A percentile compares a stretch with the other conserved stretches of the same genome.
Conservation (phyloP, 2,113 vertebrate species). For the Stercorarius parasiticus region DNA sequence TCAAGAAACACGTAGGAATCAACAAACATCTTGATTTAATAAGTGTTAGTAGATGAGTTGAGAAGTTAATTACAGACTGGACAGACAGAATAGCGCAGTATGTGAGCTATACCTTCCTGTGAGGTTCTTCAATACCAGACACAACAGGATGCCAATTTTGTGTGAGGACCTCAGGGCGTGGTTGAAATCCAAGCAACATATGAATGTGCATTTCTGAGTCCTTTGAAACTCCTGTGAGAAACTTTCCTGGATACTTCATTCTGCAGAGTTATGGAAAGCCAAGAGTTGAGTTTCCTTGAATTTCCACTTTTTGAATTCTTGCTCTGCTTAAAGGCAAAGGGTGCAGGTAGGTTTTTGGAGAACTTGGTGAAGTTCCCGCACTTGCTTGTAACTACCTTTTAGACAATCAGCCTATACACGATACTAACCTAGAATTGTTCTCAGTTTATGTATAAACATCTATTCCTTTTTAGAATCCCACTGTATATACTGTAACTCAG, state of each 20-base stretch:
- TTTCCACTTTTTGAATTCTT: not conserved
- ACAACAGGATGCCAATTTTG: not conserved
- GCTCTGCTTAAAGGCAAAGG: not conserved
- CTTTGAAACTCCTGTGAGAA: not conserved
- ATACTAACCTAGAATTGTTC: not conserved
- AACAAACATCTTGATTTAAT: not conserved
- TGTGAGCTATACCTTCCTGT: not conserved
- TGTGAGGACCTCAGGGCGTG: not conserved
- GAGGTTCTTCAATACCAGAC: not conserved
- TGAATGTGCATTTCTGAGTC: not conserved
- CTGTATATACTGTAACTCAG: not conserved
- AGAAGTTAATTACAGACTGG: not conserved
- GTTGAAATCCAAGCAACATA: not conserved
- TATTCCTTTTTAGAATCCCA: not conserved
- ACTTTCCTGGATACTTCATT: not conserved
- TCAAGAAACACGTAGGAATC: not conserved
- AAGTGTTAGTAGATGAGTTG: not conserved
- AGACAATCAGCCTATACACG: not conserved
- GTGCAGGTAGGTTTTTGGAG: not conserved
- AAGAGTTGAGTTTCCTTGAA: not conserved
- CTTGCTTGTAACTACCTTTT: not conserved
- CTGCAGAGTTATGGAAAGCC: not conserved
- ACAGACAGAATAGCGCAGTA: not conserved
- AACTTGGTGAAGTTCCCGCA: not conserved
- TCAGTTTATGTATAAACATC: not conserved